Evolutionary conservation across 2,113 vertebrate genomes (phyloP).

Genomic region (Oriolus oriolus): DNA sequence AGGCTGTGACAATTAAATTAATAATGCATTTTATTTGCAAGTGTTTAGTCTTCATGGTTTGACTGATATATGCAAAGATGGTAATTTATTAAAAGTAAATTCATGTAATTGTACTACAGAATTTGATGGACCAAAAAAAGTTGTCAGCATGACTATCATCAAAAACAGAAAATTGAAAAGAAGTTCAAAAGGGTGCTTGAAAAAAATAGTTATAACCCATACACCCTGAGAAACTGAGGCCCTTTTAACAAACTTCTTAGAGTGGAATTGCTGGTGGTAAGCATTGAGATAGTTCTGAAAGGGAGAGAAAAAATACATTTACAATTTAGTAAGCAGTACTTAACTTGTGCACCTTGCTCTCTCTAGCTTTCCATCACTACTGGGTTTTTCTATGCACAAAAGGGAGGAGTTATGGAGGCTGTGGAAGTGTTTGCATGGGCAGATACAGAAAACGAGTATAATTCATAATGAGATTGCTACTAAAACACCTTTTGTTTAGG

Average conservation of each 20-base stretch:
- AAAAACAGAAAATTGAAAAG: slow-evolving; percentile 75
- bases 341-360: background rate
- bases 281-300: background rate
- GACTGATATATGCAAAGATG: slow-evolving; percentile 97
- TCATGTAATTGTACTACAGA: slow-evolving; percentile 88
- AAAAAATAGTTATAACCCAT: background rate
- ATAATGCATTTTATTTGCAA: slow-evolving; percentile 98
- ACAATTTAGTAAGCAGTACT: background rate
- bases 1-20: slow-evolving; percentile 86
- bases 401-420: background rate
- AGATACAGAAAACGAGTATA: background rate
- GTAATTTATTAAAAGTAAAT: slow-evolving; percentile 98
- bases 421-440: background rate
- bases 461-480: background rate
- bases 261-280: slow-evolving; percentile 17
- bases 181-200: slow-evolving; percentile 59
- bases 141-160: slow-evolving; percentile 91
- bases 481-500: background rate
- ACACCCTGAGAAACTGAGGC: background rate
- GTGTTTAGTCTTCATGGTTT: slow-evolving; percentile 89
- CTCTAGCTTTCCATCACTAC: background rate
- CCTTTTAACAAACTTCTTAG: slow-evolving; percentile 2
- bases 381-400: background rate
- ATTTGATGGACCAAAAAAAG: slow-evolving; percentile 93
- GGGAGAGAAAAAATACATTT: background rate